phyloP scores from a whole-genome alignment of 2,888 invertebrate genomes.

The Lycia hirtaria region DNA sequence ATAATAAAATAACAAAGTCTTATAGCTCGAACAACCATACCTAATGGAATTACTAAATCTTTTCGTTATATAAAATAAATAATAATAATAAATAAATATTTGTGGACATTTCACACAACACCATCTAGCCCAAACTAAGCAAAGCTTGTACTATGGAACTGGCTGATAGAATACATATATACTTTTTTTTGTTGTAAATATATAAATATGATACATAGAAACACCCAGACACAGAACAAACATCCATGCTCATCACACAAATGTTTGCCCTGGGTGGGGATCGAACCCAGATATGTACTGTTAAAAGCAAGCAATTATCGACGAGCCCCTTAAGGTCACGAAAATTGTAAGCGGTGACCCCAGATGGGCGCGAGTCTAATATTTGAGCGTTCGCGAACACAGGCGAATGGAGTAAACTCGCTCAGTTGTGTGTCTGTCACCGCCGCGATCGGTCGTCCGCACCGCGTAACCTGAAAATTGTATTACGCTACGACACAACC shows the following conservation, averaged over 20 bases:
- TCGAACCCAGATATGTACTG: no score
- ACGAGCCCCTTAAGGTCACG: conserved; percentile 72
- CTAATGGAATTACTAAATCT: conserved; percentile 30
- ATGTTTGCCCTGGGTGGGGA: no score
- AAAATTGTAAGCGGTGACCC: conserved; percentile 69
- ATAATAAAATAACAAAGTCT: not conserved
- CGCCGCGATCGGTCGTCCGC: conserved; percentile 52
- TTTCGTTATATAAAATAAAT: conserved; percentile 50
- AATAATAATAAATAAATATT: no score
- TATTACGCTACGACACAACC: conserved; percentile 15
- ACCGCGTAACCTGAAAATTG: conserved; percentile 6
- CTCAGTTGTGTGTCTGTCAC: conserved; percentile 66
- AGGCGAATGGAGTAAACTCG: conserved; percentile 43
- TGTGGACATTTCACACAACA: no score
- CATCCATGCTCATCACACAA: no score
- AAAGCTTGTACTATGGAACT: no score
- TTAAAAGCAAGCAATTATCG: conserved; percentile 62
- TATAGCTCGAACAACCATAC: conserved; percentile 3
- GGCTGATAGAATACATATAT: no score
- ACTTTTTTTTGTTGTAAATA: no score
- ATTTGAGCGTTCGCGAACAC: conserved; percentile 24
- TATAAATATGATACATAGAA: no score
- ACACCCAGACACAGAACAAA: no score
- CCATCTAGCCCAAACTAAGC: no score
- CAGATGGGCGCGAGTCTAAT: conserved; percentile 21